These are phyloP conservation scores for Pseudococcus longispinus DNA, from an alignment of 2,888 invertebrate genomes.

Conservation along the genomic window DNA sequence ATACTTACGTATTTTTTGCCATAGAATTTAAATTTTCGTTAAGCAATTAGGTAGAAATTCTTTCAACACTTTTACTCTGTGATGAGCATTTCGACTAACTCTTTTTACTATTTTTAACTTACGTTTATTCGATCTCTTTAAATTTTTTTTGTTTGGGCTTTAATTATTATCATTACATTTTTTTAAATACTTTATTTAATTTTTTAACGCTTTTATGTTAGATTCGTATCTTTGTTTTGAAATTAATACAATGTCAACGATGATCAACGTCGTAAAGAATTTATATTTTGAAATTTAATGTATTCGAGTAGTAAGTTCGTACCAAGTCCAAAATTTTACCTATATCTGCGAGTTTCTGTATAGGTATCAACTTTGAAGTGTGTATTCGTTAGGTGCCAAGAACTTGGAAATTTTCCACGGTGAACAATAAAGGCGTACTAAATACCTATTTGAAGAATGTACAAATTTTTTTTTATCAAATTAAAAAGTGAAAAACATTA, in stretches of 20 bases:
- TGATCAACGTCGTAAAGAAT: neutral
- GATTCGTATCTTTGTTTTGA: neutral
- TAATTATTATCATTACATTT: neutral
- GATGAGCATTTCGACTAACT: slow-evolving; percentile 28
- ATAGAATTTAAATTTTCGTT: neutral
- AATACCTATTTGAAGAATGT: too few species aligned
- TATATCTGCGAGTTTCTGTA: too few species aligned
- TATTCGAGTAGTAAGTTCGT: too few species aligned
- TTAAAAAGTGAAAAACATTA: too few species aligned
- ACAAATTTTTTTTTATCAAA: too few species aligned
- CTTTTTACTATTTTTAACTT: slow-evolving; percentile 21
- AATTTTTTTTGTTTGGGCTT: neutral
- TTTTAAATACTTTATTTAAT: neutral
- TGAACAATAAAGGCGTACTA: too few species aligned
- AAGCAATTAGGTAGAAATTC: slow-evolving; percentile 20
- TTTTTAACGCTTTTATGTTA: neutral
- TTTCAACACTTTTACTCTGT: slow-evolving; percentile 17
- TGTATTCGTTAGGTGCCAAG: too few species aligned
- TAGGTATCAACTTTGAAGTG: too few species aligned
- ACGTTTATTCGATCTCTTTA: slow-evolving; percentile 28
- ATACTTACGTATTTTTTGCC: neutral
- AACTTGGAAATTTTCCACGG: too few species aligned
- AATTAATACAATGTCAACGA: neutral
- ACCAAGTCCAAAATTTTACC: too few species aligned
- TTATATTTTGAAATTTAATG: neutral